phyloP scores from a whole-genome alignment of 2,888 invertebrate species.

The Papilio elwesi region DNA sequence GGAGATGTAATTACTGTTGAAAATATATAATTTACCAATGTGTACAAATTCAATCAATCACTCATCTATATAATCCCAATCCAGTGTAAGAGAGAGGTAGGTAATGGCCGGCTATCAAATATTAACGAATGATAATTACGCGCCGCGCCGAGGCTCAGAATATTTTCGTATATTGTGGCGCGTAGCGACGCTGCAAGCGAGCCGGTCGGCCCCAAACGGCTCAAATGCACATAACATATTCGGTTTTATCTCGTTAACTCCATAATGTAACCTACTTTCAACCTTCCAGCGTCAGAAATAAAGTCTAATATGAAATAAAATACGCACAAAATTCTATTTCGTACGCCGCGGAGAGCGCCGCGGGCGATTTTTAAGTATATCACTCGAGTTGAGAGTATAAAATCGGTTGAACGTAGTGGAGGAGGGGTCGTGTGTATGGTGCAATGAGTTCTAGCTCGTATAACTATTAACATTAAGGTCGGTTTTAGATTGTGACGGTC shows the following conservation, averaged over 20 bases:
- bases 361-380: conserved; percentile 61
- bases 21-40: too few relatives aligned
- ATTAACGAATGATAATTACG: conserved; percentile 43
- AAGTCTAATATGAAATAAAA: conserved; percentile 48
- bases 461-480: conserved; percentile 41
- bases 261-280: conserved; percentile 46
- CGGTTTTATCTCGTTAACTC: conserved; percentile 75
- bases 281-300: conserved; percentile 49
- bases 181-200: conserved; percentile 51
- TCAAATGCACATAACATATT: conserved; percentile 82
- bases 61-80: neutral
- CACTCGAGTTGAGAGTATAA: conserved; percentile 53
- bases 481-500: conserved; percentile 50
- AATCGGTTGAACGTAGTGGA: conserved; percentile 49
- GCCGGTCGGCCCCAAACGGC: conserved; percentile 63
- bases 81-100: neutral
- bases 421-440: conserved; percentile 61
- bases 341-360: conserved; percentile 60
- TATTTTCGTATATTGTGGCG: conserved; percentile 53
- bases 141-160: conserved; percentile 41
- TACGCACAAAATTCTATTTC: conserved; percentile 56
- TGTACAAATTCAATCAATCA: neutral
- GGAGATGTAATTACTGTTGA: too few relatives aligned
- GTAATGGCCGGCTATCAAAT: conserved; percentile 34
- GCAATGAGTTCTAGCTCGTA: conserved; percentile 44